A percentile compares a stretch with the other conserved stretches of the same genome.
These are phyloP conservation scores for Crotalus viridis DNA, from an alignment of 2,113 vertebrate species.

Conservation along the genomic window DNA sequence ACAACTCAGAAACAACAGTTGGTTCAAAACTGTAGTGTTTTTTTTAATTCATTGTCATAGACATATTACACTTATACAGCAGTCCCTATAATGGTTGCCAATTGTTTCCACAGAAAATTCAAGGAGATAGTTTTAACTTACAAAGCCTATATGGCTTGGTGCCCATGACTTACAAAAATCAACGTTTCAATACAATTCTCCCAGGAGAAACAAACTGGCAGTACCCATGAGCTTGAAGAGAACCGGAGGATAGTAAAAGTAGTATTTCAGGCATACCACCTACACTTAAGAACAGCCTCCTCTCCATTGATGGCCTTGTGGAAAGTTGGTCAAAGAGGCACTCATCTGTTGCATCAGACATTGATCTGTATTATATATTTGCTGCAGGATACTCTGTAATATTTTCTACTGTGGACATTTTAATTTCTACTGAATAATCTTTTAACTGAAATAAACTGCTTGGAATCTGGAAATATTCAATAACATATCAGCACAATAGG, in stretches of 20 bases:
- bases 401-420: not conserved
- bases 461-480: not conserved
- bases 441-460: not conserved
- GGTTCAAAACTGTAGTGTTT: not conserved
- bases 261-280: not conserved
- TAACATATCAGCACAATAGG: not conserved
- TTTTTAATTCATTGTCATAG: not conserved
- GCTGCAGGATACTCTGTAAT: not conserved
- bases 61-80: not conserved
- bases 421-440: not conserved
- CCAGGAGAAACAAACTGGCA: not conserved
- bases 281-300: not conserved
- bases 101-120: not conserved
- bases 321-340: not conserved
- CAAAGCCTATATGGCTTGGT: not conserved
- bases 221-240: not conserved
- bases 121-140: not conserved
- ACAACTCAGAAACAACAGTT: not conserved
- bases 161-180: not conserved
- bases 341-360: not conserved
- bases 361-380: not conserved
- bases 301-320: not conserved
- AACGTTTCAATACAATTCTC: not conserved
- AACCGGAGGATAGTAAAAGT: not conserved
- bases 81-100: not conserved